phyloP scores from a whole-genome alignment of 2,888 invertebrate genomes.

The Netelia melanura region DNA sequence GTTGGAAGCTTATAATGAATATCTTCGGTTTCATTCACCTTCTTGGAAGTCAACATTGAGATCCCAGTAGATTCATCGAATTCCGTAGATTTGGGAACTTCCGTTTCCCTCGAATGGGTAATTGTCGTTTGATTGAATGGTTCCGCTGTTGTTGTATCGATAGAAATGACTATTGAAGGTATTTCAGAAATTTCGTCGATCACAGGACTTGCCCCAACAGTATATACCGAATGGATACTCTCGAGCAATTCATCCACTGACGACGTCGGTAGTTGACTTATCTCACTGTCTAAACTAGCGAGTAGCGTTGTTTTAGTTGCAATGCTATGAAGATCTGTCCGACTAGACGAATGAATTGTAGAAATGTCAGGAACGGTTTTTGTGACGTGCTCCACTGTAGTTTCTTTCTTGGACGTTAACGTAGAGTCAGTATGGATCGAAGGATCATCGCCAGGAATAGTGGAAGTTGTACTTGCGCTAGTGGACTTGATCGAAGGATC shows the following conservation, averaged over 20 bases:
- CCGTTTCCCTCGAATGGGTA: background rate
- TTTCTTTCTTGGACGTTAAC: background rate
- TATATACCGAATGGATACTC: too few species aligned
- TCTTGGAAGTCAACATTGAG: background rate
- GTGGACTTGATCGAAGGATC: background rate
- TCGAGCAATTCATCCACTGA: too few species aligned
- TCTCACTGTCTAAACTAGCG: background rate
- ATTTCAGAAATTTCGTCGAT: background rate
- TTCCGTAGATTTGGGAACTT: background rate
- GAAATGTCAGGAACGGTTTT: background rate
- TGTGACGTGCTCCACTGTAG: background rate
- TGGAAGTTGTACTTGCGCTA: background rate
- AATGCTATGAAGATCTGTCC: background rate
- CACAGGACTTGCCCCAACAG: background rate
- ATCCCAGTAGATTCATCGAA: background rate
- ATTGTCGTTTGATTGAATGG: background rate
- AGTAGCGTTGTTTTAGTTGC: background rate
- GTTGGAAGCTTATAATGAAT: background rate
- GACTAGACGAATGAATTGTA: background rate
- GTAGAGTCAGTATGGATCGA: background rate
- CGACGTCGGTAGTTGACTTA: background rate
- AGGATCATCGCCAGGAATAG: background rate
- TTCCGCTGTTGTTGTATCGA: background rate
- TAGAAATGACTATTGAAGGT: background rate
- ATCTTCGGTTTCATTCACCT: background rate